These are phyloP conservation scores for Acanthiza pusilla DNA, from an alignment of 2,797 vertebrate species.

Conservation along the genomic window DNA sequence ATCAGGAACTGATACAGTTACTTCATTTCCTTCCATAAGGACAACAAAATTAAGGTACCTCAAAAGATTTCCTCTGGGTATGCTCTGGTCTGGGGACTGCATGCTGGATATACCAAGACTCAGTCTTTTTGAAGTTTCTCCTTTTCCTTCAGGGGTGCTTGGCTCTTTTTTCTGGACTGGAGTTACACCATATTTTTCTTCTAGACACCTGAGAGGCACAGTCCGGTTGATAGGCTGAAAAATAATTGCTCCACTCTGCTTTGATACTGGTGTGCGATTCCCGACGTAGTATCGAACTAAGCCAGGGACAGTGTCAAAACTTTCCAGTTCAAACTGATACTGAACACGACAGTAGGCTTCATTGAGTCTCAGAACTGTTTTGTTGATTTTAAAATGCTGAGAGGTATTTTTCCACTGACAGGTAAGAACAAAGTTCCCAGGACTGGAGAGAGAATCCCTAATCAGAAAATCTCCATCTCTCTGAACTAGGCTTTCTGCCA, in stretches of 20 bases:
- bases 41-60: slow-evolving; percentile 73
- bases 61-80: slow-evolving; percentile 79
- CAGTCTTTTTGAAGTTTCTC: slow-evolving; percentile 79
- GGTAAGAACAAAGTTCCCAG: slow-evolving; percentile 93
- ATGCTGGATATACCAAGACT: slow-evolving; percentile 82
- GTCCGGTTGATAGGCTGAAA: slow-evolving; percentile 93
- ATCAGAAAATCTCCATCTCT: slow-evolving; percentile 96
- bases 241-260: slow-evolving; percentile 91
- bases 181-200: slow-evolving; percentile 85
- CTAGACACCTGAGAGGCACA: slow-evolving; percentile 87
- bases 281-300: slow-evolving; percentile 93
- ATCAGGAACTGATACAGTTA: not conserved
- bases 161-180: slow-evolving; percentile 46
- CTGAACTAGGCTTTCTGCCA: slow-evolving; percentile 88
- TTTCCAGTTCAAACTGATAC: slow-evolving; percentile 89
- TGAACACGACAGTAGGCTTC: slow-evolving; percentile 92
- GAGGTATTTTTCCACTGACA: slow-evolving; percentile 92
- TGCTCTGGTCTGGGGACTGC: slow-evolving; percentile 71
- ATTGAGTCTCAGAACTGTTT: slow-evolving; percentile 83
- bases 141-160: slow-evolving; percentile 70
- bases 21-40: not conserved
- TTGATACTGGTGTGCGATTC: slow-evolving; percentile 88
- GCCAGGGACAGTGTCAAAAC: slow-evolving; percentile 90
- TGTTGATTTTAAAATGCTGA: slow-evolving; percentile 97
- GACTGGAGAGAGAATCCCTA: slow-evolving; percentile 92